These are phyloP conservation scores for Charadrius vociferus DNA, from an alignment of 2,113 vertebrate genomes.

Conservation along the genomic window DNA sequence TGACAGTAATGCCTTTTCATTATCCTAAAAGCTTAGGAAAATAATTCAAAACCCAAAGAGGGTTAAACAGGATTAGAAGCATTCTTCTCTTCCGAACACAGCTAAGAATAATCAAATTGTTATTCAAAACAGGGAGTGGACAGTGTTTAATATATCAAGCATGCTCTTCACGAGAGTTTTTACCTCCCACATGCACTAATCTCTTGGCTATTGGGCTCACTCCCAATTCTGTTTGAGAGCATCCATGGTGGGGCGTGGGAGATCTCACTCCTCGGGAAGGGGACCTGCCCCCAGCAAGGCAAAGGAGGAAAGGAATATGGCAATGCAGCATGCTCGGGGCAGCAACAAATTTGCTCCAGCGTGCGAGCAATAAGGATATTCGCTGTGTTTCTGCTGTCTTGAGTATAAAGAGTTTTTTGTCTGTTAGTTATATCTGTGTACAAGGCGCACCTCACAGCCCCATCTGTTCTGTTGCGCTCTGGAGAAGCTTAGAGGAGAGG, in stretches of 20 bases:
- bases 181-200: not conserved
- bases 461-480: not conserved
- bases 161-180: not conserved
- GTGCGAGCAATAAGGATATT: not conserved
- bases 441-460: not conserved
- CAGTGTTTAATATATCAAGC: not conserved
- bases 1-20: not conserved
- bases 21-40: slow-evolving; percentile 26
- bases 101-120: slow-evolving; percentile 30
- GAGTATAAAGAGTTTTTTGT: not conserved
- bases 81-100: not conserved
- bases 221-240: not conserved
- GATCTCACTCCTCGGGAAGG: rapidly evolving
- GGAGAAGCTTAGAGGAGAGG: not conserved
- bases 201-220: not conserved
- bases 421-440: too few relatives aligned
- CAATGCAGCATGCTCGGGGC: rapidly evolving
- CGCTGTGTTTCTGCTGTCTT: rapidly evolving
- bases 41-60: slow-evolving; percentile 27
- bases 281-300: not conserved
- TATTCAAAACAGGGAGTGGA: not conserved
- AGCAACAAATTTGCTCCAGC: not conserved
- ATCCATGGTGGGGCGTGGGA: not conserved
- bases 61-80: slow-evolving; percentile 49
- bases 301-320: not conserved